phyloP scores from a whole-genome alignment of 2,797 vertebrate species.

The Carcharodon carcharias region DNA sequence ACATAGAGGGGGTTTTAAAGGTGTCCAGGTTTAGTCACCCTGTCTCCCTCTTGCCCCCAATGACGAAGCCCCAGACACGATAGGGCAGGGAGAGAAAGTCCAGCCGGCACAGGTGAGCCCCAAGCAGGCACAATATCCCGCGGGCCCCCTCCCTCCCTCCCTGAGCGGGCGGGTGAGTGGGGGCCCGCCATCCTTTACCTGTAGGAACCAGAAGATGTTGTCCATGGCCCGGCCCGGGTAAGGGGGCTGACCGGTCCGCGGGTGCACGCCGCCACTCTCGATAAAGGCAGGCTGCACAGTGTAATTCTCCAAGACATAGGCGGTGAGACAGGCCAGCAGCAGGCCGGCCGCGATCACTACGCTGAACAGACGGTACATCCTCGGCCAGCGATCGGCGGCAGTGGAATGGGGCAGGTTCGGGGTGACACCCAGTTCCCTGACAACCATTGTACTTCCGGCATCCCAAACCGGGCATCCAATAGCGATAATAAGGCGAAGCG shows the following conservation, averaged over 20 bases:
- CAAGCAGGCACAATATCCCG: neutral
- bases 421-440: neutral
- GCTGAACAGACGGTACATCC: constrained; percentile 66
- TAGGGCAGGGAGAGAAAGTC: neutral
- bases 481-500: too few relatives aligned
- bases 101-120: too few relatives aligned
- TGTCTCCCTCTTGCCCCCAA: neutral
- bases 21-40: too few relatives aligned
- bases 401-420: neutral
- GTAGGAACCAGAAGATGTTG: constrained; percentile 83
- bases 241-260: constrained; percentile 9
- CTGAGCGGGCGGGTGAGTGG: neutral
- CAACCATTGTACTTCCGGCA: neutral
- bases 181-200: constrained; percentile 58
- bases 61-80: too few relatives aligned
- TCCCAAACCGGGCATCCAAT: neutral
- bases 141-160: neutral
- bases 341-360: constrained; percentile 60
- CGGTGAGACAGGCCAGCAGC: constrained; percentile 61
- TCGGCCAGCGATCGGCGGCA: neutral
- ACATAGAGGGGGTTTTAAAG: too few relatives aligned
- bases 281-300: constrained; percentile 46
- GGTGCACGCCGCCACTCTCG: neutral
- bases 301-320: constrained; percentile 67
- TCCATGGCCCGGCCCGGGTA: constrained; percentile 57